Conservation (phyloP, 2,797 vertebrate genomes). For the Caiman crocodilus region DNA sequence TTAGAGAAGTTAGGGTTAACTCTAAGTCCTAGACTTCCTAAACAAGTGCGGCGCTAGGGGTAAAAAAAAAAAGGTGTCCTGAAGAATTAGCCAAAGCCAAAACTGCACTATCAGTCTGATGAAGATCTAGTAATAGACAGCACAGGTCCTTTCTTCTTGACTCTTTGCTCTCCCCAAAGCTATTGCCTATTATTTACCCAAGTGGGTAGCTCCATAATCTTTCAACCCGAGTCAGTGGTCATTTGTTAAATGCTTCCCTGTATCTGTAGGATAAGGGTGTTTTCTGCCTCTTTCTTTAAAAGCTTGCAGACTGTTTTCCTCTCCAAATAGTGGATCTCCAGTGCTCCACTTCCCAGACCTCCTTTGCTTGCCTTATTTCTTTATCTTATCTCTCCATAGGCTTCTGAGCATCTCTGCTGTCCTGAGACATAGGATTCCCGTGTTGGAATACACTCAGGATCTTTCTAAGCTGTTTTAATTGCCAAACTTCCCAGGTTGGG, state of each 20-base stretch:
- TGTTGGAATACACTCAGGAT: too few species aligned
- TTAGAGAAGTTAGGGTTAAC: constrained; percentile 1
- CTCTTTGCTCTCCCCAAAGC: not conserved
- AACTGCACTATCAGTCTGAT: not conserved
- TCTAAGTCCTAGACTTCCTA: constrained; percentile 39
- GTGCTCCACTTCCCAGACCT: not conserved
- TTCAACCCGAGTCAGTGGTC: not conserved
- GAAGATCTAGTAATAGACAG: not conserved
- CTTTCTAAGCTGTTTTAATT: too few species aligned
- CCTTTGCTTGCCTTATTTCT: not conserved
- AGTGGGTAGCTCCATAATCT: not conserved
- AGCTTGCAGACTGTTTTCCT: not conserved
- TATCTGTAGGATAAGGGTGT: not conserved
- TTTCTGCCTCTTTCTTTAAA: not conserved
- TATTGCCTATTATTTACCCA: not conserved
- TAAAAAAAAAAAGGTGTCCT: constrained; percentile 2
- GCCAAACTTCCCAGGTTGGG: too few species aligned
- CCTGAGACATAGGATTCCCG: accelerated
- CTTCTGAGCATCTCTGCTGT: not conserved
- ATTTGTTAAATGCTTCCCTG: not conserved
- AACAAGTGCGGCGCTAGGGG: constrained; percentile 1
- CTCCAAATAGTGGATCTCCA: not conserved
- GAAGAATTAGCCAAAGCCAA: constrained; percentile 12
- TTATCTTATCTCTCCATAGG: not conserved
- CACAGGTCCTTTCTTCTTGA: not conserved